Percentiles rank a stretch among this genome's conserved stretches.
Conservation (phyloP, 2,888 invertebrate genomes). For the Lasioglossum zephyrum region DNA sequence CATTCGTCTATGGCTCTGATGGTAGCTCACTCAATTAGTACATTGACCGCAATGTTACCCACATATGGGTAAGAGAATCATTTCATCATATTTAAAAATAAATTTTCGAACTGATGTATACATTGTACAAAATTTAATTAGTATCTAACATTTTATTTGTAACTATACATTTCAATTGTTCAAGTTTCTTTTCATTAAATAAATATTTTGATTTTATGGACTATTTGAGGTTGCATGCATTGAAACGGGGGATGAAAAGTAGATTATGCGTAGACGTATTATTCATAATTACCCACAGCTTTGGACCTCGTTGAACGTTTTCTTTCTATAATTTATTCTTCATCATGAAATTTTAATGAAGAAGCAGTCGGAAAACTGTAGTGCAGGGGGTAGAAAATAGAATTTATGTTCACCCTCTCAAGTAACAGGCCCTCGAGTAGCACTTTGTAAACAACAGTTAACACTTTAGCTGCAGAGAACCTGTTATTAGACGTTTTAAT, state of each 20-base stretch:
- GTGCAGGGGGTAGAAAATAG: background rate
- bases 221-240: too few relatives aligned
- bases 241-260: background rate
- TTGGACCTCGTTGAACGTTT: background rate
- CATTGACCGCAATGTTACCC: background rate
- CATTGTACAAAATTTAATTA: too few relatives aligned
- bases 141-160: too few relatives aligned
- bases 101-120: background rate
- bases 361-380: background rate
- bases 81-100: background rate
- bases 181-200: background rate
- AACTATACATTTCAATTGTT: too few relatives aligned
- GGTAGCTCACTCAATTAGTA: background rate
- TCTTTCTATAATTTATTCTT: background rate
- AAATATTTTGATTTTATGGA: background rate
- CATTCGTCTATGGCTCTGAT: too few relatives aligned
- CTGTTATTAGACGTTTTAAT: background rate
- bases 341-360: background rate
- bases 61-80: background rate
- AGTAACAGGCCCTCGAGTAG: background rate
- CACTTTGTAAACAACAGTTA: background rate
- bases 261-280: background rate
- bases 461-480: background rate
- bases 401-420: background rate
- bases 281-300: background rate